Conservation (phyloP, 2,888 invertebrate species). For the Thecocarcelia acutangulata region DNA sequence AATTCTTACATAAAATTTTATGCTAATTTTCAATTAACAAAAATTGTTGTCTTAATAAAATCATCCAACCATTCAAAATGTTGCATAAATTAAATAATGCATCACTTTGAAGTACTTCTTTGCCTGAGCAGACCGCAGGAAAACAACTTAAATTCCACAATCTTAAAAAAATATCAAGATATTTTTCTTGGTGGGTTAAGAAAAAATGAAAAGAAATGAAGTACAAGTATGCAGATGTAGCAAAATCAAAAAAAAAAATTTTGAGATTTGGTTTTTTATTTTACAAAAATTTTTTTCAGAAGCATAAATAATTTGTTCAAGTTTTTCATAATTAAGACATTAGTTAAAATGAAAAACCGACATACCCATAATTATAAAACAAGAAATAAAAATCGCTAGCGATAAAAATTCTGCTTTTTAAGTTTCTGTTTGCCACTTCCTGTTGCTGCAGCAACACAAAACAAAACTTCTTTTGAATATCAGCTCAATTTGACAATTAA, state of each 20-base stretch:
- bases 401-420: conserved; percentile 10
- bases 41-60: conserved; percentile 67
- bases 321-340: conserved; percentile 68
- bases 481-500: conserved; percentile 6
- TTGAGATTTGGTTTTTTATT: conserved; percentile 22
- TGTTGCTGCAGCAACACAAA: neutral
- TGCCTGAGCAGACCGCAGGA: conserved; percentile 8
- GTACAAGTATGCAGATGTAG: conserved; percentile 39
- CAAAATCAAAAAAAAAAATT: conserved; percentile 41
- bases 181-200: conserved; percentile 14
- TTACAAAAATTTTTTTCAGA: conserved; percentile 32
- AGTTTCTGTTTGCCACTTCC: conserved; percentile 18
- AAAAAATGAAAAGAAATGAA: conserved; percentile 31
- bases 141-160: conserved; percentile 21
- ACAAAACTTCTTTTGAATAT: neutral
- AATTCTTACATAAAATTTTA: conserved; percentile 51
- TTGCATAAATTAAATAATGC: conserved; percentile 70
- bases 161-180: conserved; percentile 32
- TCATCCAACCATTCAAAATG: conserved; percentile 66
- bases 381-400: neutral
- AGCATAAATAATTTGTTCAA: conserved; percentile 66
- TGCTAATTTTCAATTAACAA: conserved; percentile 69
- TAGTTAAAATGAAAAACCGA: conserved; percentile 36
- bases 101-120: conserved; percentile 50
- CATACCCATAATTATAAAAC: neutral